A percentile compares a stretch with the other conserved stretches of the same genome.
These are phyloP conservation scores for Poeciliopsis retropinna DNA, from an alignment of 2,113 vertebrate species.

Conservation along the genomic window DNA sequence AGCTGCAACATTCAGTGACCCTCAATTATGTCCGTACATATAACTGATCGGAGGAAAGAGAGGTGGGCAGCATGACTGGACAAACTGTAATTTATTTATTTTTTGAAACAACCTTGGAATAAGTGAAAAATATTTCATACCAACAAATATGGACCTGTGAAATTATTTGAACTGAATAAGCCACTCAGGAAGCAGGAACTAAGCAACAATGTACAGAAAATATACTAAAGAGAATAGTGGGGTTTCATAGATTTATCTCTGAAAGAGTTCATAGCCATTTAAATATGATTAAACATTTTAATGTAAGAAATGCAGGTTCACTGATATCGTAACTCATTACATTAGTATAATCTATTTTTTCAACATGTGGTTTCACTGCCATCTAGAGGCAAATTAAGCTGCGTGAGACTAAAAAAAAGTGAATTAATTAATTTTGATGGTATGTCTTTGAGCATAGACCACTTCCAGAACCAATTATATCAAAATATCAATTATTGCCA, in stretches of 20 bases:
- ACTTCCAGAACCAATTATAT: too few relatives aligned
- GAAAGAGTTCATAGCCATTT: not conserved
- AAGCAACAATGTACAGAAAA: not conserved
- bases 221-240: not conserved
- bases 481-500: not conserved
- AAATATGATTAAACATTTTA: not conserved
- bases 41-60: not conserved
- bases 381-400: slow-evolving; percentile 37
- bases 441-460: too few relatives aligned
- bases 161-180: not conserved
- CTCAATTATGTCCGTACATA: not conserved
- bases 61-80: not conserved
- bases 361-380: slow-evolving; percentile 14
- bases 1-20: not conserved
- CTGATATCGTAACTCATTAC: not conserved
- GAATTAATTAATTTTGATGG: too few relatives aligned
- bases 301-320: not conserved
- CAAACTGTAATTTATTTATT: not conserved
- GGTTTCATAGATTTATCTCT: not conserved
- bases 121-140: not conserved
- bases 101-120: not conserved
- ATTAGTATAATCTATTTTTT: not conserved
- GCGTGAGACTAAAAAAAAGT: not conserved
- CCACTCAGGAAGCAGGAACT: not conserved
- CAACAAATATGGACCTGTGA: not conserved